Base-by-base conservation (phyloP, 1,140 invertebrate genomes). In the Neotoxoptera formosana region DNA sequence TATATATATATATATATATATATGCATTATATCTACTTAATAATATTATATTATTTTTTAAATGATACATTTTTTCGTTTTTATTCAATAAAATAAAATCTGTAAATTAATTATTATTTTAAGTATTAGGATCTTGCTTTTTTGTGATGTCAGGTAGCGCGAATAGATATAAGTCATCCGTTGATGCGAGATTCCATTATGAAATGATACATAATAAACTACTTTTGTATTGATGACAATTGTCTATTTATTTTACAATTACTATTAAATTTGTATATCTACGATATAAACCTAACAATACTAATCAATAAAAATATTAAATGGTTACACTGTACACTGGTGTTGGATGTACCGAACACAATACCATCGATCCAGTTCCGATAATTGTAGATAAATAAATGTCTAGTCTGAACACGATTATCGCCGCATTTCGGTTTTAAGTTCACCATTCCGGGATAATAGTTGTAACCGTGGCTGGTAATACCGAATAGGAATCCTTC, bases 381-480 rank as follows among this genome's bases (percentile, higher is more conserved):
- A 56, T 93, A 86, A n/a, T 11, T 45, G 20, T 7, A 36, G 8
- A 93, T 25, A 56, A 93, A 93, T 67, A 93, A 9, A 56, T 56
- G 34, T 41, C 91, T 93, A 9, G 91, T 93, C 45, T 93, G 91
- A 41, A 93, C 81, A 36, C 91, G 91, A 20, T 2, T 20, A 56
- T 93, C 91, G 7, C 91, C 91, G 30, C 91, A 93, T 34, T 86
- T 36, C 1, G 48, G 30, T 45, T 45, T 11, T 41, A 53, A 30
- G 11, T 86, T 4, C 1, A 8, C 30, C 48, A 84, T 93, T n/a
- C 36, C 81, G 4, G 91, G 91, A 53, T 53, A 93, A 14, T 93
- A 93, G 48, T 93, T 84, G 14, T 93, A 93, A 14, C 76, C 91
- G 21, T 93, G 91, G 30, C 91, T 93, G 11, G 91, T 93, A 41